A percentile compares a stretch with the other conserved stretches of the same genome.
Evolutionary conservation across 2,888 invertebrate species (phyloP).

Genomic region (Acanthosepion lycidas): DNA sequence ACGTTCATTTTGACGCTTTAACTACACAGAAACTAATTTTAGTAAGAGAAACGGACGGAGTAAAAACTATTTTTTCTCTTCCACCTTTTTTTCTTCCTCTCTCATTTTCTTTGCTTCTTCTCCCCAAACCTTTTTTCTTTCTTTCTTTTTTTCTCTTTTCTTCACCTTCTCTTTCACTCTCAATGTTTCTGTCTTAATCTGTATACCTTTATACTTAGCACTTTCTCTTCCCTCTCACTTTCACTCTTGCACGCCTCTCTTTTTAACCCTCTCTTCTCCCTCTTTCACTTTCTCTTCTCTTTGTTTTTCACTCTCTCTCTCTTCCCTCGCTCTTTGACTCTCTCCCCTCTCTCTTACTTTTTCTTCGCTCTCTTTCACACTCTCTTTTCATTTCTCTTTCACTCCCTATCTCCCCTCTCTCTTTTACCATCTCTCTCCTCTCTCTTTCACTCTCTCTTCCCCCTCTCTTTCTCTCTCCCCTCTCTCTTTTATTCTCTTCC

Average conservation of each 20-base stretch:
- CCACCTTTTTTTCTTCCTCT: too few relatives aligned
- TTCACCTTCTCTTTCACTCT: not conserved
- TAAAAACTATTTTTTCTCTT: too few relatives aligned
- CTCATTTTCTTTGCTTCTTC: not conserved
- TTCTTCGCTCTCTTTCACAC: too few relatives aligned
- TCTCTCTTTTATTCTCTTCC: not conserved
- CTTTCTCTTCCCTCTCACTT: too few relatives aligned
- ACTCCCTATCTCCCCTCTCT: not conserved
- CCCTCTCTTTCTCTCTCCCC: not conserved
- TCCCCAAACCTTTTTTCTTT: not conserved
- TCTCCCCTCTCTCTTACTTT: not conserved
- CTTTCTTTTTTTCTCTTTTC: not conserved
- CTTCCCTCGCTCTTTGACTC: not conserved
- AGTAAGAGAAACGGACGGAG: too few relatives aligned
- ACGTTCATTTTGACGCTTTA: too few relatives aligned
- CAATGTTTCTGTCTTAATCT: not conserved
- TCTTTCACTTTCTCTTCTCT: not conserved
- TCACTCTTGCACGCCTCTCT: not conserved
- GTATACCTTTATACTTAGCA: not conserved
- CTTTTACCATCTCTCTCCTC: fast-evolving
- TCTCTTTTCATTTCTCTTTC: not conserved
- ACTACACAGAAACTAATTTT: too few relatives aligned
- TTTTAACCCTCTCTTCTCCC: not conserved
- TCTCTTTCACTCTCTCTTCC: not conserved
- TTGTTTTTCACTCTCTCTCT: not conserved